A percentile compares a stretch with the other conserved stretches of the same genome.
Conservation (phyloP, 2,797 vertebrate species). For the Orientallactaga sibirica region DNA sequence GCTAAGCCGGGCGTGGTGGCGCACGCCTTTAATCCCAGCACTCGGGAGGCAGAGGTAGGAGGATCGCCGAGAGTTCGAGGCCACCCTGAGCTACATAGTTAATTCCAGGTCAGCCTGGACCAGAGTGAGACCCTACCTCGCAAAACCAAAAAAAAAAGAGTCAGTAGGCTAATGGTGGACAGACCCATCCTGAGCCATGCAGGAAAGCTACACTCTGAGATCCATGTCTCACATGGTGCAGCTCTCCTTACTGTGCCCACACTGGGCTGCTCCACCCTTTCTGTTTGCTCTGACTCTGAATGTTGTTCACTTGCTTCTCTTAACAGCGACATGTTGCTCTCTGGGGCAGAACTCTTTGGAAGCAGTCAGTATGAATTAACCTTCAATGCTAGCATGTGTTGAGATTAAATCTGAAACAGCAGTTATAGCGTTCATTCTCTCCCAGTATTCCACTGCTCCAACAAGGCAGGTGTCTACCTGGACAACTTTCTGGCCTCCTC, state of each 20-base stretch:
- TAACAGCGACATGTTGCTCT: neutral
- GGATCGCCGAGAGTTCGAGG: no score
- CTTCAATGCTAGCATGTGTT: no score
- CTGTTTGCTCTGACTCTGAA: neutral
- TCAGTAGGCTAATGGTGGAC: accelerated
- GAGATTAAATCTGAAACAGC: neutral
- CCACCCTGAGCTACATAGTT: no score
- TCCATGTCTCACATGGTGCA: neutral
- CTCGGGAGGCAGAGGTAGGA: no score
- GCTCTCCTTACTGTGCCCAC: no score
- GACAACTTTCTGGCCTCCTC: neutral
- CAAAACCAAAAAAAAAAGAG: no score
- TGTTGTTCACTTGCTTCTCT: neutral
- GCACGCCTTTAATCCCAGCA: no score
- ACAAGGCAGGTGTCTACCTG: neutral
- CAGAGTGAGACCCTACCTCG: no score
- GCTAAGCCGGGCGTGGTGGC: no score
- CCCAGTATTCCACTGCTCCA: neutral
- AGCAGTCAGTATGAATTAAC: neutral
- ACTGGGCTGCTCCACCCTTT: neutral
- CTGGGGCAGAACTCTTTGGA: neutral
- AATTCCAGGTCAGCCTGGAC: no score
- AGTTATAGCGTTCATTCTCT: accelerated
- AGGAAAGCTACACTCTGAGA: neutral
- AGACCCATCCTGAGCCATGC: neutral